These are phyloP conservation scores for Onchidella celtica DNA, from an alignment of 2,888 invertebrate genomes.

Conservation along the genomic window DNA sequence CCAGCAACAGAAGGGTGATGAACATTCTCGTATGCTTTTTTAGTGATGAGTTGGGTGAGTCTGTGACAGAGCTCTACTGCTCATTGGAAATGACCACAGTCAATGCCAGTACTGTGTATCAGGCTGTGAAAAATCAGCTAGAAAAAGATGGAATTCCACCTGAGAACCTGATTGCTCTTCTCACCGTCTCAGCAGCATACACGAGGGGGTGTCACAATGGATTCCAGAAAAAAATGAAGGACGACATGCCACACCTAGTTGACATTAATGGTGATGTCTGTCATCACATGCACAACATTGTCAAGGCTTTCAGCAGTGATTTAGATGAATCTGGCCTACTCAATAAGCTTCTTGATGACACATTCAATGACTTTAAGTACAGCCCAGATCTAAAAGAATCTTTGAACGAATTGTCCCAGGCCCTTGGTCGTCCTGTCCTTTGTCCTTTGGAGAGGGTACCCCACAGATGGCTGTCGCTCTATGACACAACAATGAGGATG, in stretches of 20 bases:
- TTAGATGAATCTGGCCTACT: not conserved
- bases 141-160: not conserved
- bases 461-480: constrained; percentile 14
- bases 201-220: constrained; percentile 7
- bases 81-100: not conserved
- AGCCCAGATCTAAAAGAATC: constrained; percentile 3
- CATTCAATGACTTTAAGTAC: not conserved
- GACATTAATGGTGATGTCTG: constrained; percentile 13
- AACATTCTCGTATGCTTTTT: not conserved
- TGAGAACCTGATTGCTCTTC: not conserved
- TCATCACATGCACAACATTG: not conserved
- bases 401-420: not conserved
- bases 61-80: not conserved
- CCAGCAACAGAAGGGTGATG: not conserved
- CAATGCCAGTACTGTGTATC: not conserved
- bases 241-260: not conserved
- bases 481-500: constrained; percentile 1
- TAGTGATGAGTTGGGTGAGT: not conserved
- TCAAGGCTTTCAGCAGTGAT: not conserved
- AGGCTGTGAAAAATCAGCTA: not conserved
- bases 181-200: constrained; percentile 15
- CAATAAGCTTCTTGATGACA: not conserved
- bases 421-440: too few relatives aligned
- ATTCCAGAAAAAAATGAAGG: not conserved
- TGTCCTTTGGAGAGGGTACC: not conserved